Base-by-base conservation (phyloP, 2,797 vertebrate genomes). In the Merluccius polli region DNA sequence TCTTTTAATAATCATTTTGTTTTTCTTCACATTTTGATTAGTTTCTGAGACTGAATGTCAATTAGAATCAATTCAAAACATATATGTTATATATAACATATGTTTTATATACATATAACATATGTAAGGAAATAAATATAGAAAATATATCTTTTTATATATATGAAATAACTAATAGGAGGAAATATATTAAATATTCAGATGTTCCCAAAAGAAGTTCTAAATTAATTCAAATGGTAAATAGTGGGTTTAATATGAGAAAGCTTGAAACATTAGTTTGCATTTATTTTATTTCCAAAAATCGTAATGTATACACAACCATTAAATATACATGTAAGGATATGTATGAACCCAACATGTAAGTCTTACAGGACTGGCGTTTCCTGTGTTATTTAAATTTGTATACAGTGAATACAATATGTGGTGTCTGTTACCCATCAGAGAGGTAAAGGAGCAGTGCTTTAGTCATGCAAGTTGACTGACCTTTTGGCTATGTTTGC, bases 401-500 rank as follows among this genome's bases (percentile, higher is more conserved):
- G 27, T 9, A 67, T 24, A n/a, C 59, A 65, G 59, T 65, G 2
- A 27, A 65, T 27, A 65, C 52, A 65, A 0, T 65, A 9, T 29
- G 29, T 16, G 44, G 1, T 71, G 27, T 27, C 3, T 75, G 71
- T 41, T 36, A 71, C 1, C 24, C 67, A 75, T 11, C 38, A 71
- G 63, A 44, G 48, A 15, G 33, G 69, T 77, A 73, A 77, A 65
- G 79, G 52, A 79, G 75, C 82, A 80, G 76, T 83, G 48, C 79
- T 81, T 48, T 33, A 83, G 71, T 88, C 76, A 89, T 78, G 82
- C 81, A 76, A 71, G 72, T 70, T 71, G 73, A 83, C 67, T 85
- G 83, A 86, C 92, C 89, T 88, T 70, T 77, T 75, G 90, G 88
- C 79, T 84, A 85, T 86, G 86, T 79, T 80, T 73, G 83, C 78